Conservation (phyloP, 2,113 vertebrate species). For the Gallinago undulata region DNA sequence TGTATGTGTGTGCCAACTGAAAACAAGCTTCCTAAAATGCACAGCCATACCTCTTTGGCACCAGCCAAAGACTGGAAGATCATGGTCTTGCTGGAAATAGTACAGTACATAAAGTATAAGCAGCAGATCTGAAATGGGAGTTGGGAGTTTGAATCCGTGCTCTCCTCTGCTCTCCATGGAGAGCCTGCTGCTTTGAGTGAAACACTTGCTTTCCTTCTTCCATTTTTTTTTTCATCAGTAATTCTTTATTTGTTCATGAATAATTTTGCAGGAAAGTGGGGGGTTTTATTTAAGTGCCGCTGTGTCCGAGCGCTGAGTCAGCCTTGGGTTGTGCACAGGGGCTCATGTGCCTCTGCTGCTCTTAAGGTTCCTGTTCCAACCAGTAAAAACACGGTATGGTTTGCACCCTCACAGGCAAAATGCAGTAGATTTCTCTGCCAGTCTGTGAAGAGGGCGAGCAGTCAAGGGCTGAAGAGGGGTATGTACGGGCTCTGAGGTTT, state of each 20-base stretch:
- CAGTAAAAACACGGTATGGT: background rate
- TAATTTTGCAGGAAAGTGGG: background rate
- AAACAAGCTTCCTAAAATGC: background rate
- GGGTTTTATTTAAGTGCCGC: background rate
- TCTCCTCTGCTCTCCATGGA: background rate
- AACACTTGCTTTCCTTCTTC: background rate
- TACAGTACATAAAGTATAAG: background rate
- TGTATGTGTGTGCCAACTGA: background rate
- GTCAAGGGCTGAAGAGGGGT: background rate
- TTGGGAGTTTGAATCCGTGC: background rate
- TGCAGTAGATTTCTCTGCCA: background rate
- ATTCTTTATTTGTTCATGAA: background rate
- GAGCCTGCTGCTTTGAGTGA: background rate
- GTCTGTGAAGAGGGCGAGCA: background rate
- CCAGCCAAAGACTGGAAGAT: background rate
- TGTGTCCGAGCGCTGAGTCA: background rate
- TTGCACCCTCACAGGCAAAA: background rate
- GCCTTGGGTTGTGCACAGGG: too few species aligned
- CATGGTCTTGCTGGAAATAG: background rate
- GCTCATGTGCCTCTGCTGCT: fast-evolving
- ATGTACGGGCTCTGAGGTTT: fast-evolving
- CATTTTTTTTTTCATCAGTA: background rate
- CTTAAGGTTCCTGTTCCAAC: background rate
- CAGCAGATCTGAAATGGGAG: background rate
- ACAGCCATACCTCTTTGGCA: background rate